Conservation (phyloP, 2,113 vertebrate genomes). For the Mus pahari region DNA sequence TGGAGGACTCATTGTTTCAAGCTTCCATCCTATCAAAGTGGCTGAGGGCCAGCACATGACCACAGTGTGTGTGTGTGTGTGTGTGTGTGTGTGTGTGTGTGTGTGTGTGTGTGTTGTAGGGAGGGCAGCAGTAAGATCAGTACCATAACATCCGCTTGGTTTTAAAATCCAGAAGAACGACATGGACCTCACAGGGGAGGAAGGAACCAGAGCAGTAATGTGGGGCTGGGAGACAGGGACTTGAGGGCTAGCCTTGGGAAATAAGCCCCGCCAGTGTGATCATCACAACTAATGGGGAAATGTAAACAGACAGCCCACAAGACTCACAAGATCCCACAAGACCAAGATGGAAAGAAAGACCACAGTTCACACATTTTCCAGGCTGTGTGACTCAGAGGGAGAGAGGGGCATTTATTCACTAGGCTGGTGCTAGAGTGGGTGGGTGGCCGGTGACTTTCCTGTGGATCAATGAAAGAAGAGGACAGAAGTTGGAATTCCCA, state of each 20-base stretch:
- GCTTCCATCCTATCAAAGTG: background rate
- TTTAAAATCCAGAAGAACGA: background rate
- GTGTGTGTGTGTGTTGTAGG: too few relatives aligned
- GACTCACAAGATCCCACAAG: fast-evolving
- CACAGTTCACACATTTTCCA: fast-evolving
- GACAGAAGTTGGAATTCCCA: conserved; percentile 1
- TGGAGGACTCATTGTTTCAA: background rate
- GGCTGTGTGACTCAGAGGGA: background rate
- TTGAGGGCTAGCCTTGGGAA: fast-evolving
- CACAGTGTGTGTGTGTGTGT: background rate
- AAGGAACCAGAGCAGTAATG: background rate
- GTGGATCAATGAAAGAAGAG: background rate
- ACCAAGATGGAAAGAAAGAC: background rate
- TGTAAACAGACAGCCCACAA: fast-evolving
- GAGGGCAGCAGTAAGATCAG: background rate
- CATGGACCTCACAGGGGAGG: background rate
- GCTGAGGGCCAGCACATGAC: background rate
- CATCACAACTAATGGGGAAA: fast-evolving
- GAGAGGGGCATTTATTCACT: background rate
- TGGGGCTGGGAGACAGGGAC: background rate
- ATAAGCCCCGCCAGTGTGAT: fast-evolving
- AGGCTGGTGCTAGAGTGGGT: background rate
- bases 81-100: background rate
- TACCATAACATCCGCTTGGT: background rate
- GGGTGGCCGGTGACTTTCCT: background rate